These are phyloP conservation scores for Syngnathus floridae DNA, from an alignment of 2,113 vertebrate genomes.

Conservation along the genomic window DNA sequence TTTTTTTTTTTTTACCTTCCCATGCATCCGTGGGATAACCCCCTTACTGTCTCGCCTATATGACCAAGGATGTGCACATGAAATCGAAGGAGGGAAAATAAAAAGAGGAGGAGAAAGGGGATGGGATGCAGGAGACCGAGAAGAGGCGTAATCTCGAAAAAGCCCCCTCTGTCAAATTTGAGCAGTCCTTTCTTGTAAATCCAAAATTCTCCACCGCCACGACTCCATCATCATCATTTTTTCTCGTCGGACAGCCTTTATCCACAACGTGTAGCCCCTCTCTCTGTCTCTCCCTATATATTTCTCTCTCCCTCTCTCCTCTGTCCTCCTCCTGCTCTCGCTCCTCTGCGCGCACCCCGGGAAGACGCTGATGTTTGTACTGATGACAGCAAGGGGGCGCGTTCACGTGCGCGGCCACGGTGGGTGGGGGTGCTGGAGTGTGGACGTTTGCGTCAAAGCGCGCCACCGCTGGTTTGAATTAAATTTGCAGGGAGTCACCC, in stretches of 20 bases:
- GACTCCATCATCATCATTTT: slow-evolving; percentile 63
- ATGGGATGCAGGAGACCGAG: background rate
- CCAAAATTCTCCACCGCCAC: slow-evolving; percentile 58
- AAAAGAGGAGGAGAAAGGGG: background rate
- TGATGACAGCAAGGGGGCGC: slow-evolving; percentile 56
- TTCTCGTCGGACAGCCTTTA: slow-evolving; percentile 39
- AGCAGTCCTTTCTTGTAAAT: slow-evolving; percentile 51
- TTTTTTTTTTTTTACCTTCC: slow-evolving; percentile 37
- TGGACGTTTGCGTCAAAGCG: slow-evolving; percentile 22
- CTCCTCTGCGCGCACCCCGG: slow-evolving; percentile 44
- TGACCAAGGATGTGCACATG: slow-evolving; percentile 28
- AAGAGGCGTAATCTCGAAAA: slow-evolving; percentile 7
- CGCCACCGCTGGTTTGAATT: slow-evolving; percentile 18
- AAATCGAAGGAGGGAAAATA: slow-evolving; percentile 13
- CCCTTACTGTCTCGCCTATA: slow-evolving; percentile 22
- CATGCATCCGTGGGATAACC: slow-evolving; percentile 50
- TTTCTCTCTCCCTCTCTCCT: slow-evolving; percentile 26
- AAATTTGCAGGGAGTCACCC: background rate
- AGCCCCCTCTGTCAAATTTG: slow-evolving; percentile 49
- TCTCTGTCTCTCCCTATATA: slow-evolving; percentile 16
- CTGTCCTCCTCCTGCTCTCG: slow-evolving; percentile 43
- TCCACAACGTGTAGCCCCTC: slow-evolving; percentile 40
- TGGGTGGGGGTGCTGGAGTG: background rate
- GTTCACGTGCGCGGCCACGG: slow-evolving; percentile 34
- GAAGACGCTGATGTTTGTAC: slow-evolving; percentile 65